Percentiles rank a stretch among this genome's conserved stretches.
Conservation (phyloP, 2,113 vertebrate genomes). For the Ailuropoda melanoleuca region DNA sequence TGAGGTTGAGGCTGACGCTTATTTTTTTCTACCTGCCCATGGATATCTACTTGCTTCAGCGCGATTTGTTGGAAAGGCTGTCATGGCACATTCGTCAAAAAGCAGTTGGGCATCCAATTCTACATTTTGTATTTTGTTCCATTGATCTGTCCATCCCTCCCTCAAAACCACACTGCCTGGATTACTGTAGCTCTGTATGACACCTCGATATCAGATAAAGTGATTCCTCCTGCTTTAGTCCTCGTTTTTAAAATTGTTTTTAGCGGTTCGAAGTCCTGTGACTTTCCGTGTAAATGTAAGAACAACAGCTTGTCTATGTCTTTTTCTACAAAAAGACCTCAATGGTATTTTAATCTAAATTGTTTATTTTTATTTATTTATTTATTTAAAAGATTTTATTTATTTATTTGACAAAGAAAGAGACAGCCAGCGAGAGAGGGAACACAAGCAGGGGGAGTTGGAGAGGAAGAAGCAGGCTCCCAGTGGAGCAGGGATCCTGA, state of each 20-base stretch:
- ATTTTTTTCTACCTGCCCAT: neutral
- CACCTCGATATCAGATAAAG: neutral
- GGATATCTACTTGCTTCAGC: neutral
- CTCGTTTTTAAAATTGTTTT: neutral
- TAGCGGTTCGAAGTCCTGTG: neutral
- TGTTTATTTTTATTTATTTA: neutral
- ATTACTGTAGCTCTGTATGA: neutral
- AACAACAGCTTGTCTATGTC: neutral
- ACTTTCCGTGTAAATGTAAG: neutral
- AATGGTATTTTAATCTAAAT: neutral
- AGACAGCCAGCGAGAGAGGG: no score
- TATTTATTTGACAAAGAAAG: no score
- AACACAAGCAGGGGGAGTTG: no score
- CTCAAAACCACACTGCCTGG: neutral
- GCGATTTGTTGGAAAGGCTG: neutral
- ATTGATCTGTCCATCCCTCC: neutral
- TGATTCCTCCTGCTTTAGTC: neutral
- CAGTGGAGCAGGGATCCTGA: no score
- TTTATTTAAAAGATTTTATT: no score
- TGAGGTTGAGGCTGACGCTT: neutral
- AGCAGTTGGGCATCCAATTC: neutral
- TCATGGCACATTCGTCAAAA: neutral
- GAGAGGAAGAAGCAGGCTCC: no score
- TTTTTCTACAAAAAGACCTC: neutral
- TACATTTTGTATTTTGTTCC: neutral